Evolutionary conservation across 1,140 invertebrate genomes (phyloP).

Genomic region (Pomacea maculata): DNA sequence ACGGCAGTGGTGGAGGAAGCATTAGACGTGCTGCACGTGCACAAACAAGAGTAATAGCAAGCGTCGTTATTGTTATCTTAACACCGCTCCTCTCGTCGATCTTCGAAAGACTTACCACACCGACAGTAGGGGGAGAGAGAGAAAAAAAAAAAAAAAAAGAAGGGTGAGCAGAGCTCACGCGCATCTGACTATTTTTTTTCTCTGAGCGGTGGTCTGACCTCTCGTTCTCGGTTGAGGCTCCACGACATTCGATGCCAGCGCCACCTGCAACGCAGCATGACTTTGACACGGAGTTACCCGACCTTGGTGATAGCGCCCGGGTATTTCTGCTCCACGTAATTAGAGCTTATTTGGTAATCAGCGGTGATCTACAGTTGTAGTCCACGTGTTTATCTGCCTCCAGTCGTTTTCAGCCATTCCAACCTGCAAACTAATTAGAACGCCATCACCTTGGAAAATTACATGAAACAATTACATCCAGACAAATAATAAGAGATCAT

Average conservation of each 20-base stretch:
- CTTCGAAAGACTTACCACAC: not conserved
- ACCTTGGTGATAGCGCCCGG: not conserved
- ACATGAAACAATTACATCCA: too few species aligned
- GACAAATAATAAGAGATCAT: too few species aligned
- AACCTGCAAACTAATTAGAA: too few species aligned
- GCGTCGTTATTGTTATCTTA: not conserved
- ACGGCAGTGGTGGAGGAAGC: too few species aligned
- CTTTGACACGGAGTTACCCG: conserved; percentile 5
- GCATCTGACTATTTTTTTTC: too few species aligned
- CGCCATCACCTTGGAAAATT: too few species aligned
- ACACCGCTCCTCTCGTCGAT: not conserved
- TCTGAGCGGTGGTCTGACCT: not conserved
- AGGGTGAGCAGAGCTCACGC: not conserved
- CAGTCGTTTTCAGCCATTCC: too few species aligned
- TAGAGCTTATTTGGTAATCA: too few species aligned
- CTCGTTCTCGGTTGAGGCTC: not conserved
- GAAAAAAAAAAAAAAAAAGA: not conserved
- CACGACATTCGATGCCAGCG: conserved; percentile 2
- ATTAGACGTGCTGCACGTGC: not conserved
- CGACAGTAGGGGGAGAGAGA: not conserved
- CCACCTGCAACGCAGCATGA: conserved; percentile 11
- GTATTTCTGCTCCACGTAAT: too few species aligned
- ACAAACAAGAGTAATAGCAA: conserved; percentile 6
- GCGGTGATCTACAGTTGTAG: too few species aligned
- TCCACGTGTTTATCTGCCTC: too few species aligned